These are phyloP conservation scores for Apodemia duryi DNA, from an alignment of 2,888 invertebrate genomes.

Conservation along the genomic window DNA sequence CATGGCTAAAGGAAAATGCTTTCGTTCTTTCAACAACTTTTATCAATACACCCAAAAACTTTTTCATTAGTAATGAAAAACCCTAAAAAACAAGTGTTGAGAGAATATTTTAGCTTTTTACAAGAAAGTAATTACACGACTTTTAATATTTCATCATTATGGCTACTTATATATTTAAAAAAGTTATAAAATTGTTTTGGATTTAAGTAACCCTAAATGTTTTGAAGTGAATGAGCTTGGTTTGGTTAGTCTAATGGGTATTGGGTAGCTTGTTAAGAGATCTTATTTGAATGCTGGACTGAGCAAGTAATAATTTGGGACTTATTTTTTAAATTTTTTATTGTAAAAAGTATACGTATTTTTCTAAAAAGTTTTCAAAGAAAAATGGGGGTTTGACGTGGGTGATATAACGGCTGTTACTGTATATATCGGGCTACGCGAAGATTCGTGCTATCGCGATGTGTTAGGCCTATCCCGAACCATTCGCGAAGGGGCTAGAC, in stretches of 20 bases:
- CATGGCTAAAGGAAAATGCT: slow-evolving; percentile 8
- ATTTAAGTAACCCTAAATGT: not conserved
- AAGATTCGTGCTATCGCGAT: no score
- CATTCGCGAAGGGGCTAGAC: no score
- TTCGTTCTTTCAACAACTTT: slow-evolving; percentile 13
- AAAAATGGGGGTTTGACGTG: no score
- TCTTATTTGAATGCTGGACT: not conserved
- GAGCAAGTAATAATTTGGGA: not conserved
- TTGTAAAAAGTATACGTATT: no score
- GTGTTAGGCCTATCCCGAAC: no score
- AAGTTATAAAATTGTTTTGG: slow-evolving; percentile 5
- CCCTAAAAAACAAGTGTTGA: slow-evolving; percentile 7
- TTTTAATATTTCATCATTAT: slow-evolving; percentile 8
- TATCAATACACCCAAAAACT: slow-evolving; percentile 14
- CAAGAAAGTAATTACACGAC: slow-evolving; percentile 4
- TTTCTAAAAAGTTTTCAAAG: no score
- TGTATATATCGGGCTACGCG: no score
- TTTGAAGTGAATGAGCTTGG: not conserved
- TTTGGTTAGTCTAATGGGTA: not conserved
- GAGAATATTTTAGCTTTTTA: slow-evolving; percentile 9
- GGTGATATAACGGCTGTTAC: no score
- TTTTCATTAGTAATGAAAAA: slow-evolving; percentile 13
- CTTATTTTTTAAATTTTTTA: not conserved
- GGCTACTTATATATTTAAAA: not conserved
- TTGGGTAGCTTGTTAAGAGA: not conserved